Conservation (phyloP, 2,888 invertebrate genomes). For the Escarpia spicata region DNA sequence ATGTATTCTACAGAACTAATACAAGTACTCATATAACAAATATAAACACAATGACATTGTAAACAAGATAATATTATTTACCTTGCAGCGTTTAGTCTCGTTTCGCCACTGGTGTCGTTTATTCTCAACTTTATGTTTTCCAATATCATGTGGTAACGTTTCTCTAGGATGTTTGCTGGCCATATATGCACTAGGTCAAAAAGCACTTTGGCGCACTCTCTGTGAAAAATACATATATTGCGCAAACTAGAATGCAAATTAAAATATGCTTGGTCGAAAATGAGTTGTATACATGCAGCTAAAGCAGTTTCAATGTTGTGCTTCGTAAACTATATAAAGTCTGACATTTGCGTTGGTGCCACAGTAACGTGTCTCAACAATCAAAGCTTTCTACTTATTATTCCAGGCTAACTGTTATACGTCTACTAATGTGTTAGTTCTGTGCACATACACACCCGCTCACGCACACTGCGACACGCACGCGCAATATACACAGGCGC, state of each 20-base stretch:
- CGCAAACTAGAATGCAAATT: neutral
- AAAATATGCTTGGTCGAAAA: neutral
- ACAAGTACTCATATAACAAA: too few relatives aligned
- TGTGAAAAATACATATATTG: neutral
- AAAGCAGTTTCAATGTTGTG: too few relatives aligned
- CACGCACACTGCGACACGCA: too few relatives aligned
- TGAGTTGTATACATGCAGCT: too few relatives aligned
- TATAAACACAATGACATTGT: neutral
- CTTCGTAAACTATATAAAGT: too few relatives aligned
- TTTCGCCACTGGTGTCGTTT: neutral
- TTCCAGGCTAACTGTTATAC: neutral
- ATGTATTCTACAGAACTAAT: too few relatives aligned
- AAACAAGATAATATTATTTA: neutral
- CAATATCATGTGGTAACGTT: slow-evolving; percentile 4
- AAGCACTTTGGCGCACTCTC: neutral
- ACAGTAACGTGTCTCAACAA: neutral
- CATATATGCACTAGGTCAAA: neutral
- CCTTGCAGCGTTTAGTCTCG: slow-evolving; percentile 5
- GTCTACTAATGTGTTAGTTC: neutral
- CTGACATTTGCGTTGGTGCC: too few relatives aligned
- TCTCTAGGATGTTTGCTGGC: neutral
- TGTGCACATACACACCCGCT: neutral
- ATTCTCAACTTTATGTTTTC: slow-evolving; percentile 1
- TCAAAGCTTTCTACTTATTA: neutral
- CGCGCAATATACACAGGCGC: neutral